Conservation (phyloP, 2,888 invertebrate genomes). For the Erpobdella octoculata region DNA sequence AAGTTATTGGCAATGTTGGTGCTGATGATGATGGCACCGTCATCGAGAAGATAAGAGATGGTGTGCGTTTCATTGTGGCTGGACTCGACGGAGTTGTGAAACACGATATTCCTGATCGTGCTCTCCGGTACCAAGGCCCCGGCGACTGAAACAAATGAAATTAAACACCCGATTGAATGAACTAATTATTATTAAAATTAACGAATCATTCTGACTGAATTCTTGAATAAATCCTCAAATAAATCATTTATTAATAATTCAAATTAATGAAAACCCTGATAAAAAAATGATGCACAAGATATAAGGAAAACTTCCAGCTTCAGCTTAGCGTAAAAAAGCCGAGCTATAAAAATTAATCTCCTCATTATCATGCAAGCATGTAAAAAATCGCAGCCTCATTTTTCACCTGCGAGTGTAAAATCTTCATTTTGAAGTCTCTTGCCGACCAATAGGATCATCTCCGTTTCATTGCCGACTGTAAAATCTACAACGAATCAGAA, state of each 20-base stretch:
- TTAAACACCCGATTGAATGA: background rate
- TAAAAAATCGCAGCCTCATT: no score
- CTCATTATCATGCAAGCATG: no score
- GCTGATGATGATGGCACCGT: conserved; percentile 6
- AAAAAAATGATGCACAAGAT: background rate
- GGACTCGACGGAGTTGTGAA: background rate
- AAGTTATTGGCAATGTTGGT: no score
- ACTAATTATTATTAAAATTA: no score
- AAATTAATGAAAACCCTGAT: background rate
- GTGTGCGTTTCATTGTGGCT: background rate
- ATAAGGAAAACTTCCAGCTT: background rate
- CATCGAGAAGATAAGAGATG: conserved; percentile 9
- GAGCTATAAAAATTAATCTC: no score
- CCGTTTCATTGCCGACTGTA: background rate
- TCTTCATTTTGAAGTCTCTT: background rate
- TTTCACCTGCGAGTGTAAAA: background rate
- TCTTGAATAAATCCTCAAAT: background rate
- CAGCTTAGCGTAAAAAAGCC: no score
- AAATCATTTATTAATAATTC: background rate
- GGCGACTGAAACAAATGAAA: background rate
- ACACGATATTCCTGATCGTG: background rate
- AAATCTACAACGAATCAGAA: background rate
- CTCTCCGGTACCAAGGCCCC: background rate
- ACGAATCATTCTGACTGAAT: background rate
- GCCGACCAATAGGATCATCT: background rate